Evolutionary conservation across 1,140 invertebrate genomes (phyloP), one percentile per base, ranked within the genome.

Genomic region (Tetramorium parvispinum): DNA sequence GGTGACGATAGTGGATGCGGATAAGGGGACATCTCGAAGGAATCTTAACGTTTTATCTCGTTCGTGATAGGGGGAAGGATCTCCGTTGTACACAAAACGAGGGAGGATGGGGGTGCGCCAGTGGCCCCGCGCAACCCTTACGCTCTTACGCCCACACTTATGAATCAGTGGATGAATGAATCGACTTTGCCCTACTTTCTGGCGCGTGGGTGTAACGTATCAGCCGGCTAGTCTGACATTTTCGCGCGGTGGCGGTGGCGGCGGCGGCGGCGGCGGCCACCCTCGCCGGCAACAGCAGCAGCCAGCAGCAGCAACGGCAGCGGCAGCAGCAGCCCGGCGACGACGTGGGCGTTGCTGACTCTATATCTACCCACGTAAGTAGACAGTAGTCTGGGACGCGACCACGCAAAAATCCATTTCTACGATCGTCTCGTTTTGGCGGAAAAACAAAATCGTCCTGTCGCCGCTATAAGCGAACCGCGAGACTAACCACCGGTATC

Each of bases 101-200:
- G 51, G 61, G 46, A 51, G 43, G 40, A 43, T 16, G 59, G n/a
- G 57, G 43, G 18, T 13, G 37, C 32, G 68, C 63, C 21, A 51
- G 61, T 24, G n/a, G 73, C 65, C 51, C 70, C 68, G 61, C 77
- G 57, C 85, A 63, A 88, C 88, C 86, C 70, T 87, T 71, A 49
- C 61, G 57, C 68, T 85, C 43, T 63, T 79, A 88, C 91, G 81
- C 88, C 88, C 77, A 91, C 88, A 68, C 87, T 90, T 90, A 91
- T 93, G 92, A 93, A 93, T 93, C 92, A 93, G 92, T 91, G 83
- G 88, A 93, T 94, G 93, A 94, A 94, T 93, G 93, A 93, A 93
- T 93, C 92, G 91, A 93, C 92, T 94, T 93, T 93, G 92, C 89
- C 91, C 93, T 86, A 94, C 87, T 93, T 94, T 92, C 71, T 59